Conservation (phyloP, 2,113 vertebrate genomes). For the Cyanistes caeruleus region DNA sequence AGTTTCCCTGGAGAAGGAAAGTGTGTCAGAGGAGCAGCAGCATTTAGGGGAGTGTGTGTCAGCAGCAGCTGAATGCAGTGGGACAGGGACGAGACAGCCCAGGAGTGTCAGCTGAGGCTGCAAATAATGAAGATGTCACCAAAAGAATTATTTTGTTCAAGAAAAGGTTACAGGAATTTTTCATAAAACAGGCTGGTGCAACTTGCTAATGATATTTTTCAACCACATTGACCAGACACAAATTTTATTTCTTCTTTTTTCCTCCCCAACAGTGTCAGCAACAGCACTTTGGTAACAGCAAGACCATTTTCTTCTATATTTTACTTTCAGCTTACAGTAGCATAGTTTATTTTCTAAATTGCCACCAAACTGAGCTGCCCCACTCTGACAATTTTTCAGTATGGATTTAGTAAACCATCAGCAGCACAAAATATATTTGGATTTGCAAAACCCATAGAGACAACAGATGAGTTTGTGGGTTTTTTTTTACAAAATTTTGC, state of each 20-base stretch:
- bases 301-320: background rate
- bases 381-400: background rate
- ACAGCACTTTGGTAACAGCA: background rate
- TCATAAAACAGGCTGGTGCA: background rate
- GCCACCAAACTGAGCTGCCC: background rate
- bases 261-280: accelerated
- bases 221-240: accelerated
- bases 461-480: accelerated
- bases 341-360: background rate
- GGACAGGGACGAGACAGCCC: no score
- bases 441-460: background rate
- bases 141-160: background rate
- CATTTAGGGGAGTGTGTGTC: accelerated
- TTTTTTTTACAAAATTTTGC: background rate
- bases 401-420: background rate
- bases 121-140: background rate
- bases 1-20: background rate
- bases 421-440: background rate
- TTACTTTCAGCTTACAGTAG: background rate
- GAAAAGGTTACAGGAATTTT: background rate
- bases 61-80: accelerated
- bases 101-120: background rate
- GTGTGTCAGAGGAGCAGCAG: background rate
- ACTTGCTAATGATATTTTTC: background rate
- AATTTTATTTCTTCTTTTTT: background rate